A percentile compares a stretch with the other conserved stretches of the same genome.
Conservation (phyloP, 2,888 invertebrate genomes). For the Yponomeuta cagnagella region DNA sequence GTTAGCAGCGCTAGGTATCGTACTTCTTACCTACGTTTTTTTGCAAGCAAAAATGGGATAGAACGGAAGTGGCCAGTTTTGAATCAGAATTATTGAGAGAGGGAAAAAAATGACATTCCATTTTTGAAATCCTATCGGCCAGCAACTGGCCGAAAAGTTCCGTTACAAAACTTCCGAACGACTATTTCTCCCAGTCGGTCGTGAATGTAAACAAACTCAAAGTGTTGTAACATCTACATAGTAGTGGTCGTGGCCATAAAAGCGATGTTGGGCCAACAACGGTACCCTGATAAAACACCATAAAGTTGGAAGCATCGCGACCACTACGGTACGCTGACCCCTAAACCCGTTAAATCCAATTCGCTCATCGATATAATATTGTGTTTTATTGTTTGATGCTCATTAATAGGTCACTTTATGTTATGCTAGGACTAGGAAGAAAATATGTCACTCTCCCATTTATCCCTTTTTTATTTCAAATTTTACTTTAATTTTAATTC, state of each 20-base stretch:
- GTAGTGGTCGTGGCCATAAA: slow-evolving; percentile 41
- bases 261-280: slow-evolving; percentile 46
- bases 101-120: background rate
- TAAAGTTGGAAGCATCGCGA: slow-evolving; percentile 39
- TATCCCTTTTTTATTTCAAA: too few species aligned
- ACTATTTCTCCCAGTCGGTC: slow-evolving; percentile 1
- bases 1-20: too few species aligned
- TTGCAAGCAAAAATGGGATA: too few species aligned
- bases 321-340: slow-evolving; percentile 4
- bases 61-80: too few species aligned
- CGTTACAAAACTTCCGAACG: background rate
- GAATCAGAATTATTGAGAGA: too few species aligned
- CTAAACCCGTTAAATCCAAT: background rate
- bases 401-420: too few species aligned
- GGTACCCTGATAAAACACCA: slow-evolving; percentile 59
- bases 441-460: too few species aligned
- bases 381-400: too few species aligned
- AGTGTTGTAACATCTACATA: slow-evolving; percentile 23
- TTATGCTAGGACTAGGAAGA: too few species aligned
- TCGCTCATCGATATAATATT: too few species aligned
- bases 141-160: background rate
- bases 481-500: too few species aligned
- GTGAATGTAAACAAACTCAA: slow-evolving; percentile 19
- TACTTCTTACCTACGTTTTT: too few species aligned
- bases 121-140: background rate